Evolutionary conservation across 2,113 vertebrate species (phyloP), one percentile per base, ranked within the genome.

Genomic region (Saiga tatarica): DNA sequence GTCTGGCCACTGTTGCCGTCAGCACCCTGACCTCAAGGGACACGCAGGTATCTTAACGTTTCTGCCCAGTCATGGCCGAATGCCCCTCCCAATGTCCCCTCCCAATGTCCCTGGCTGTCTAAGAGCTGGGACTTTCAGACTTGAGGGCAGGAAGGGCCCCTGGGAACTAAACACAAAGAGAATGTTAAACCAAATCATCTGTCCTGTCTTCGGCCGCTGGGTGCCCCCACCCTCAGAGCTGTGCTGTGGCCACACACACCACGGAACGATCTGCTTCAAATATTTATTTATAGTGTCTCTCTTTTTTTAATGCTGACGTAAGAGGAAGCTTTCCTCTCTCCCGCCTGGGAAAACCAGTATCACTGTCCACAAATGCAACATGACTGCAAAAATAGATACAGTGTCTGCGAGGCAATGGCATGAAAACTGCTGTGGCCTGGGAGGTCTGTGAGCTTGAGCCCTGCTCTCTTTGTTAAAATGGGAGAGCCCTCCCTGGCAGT

Each of bases 351-450:
- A 94, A 79, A 13, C 16, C 47, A 57, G 59, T 42, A 45, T 76
- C 25, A 0, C 64, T 28, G 17, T 30, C 45, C 57, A 30, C 50
- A 79, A 36, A 83, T 26, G 60, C 30, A 91, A 53, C 14, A 15
- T n/a, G 53, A 30, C n/a, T 17, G 16, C 15, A 74, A 81, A 33
- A 59, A 39, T 9, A 62, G 79, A 30, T 23, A 52, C 11, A 60
- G n/a, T 28, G 1, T n/a, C 2, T 2, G 16, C n/a, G 3, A 53
- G 33, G 23, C n/a, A 21, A 11, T 12, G 60, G 39, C 6, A 6
- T 17, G 9, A 39, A n/a, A 83, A 25, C 42, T 21, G 7, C 30
- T 3, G 0, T 4, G 13, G 60, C 60, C 60, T 64, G 60, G 60
- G 60, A 64, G 60, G 30, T 64, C 60, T 64, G 30, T 64, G 60